phyloP scores from a whole-genome alignment of 2,888 invertebrate genomes.

The Germaria angustata region DNA sequence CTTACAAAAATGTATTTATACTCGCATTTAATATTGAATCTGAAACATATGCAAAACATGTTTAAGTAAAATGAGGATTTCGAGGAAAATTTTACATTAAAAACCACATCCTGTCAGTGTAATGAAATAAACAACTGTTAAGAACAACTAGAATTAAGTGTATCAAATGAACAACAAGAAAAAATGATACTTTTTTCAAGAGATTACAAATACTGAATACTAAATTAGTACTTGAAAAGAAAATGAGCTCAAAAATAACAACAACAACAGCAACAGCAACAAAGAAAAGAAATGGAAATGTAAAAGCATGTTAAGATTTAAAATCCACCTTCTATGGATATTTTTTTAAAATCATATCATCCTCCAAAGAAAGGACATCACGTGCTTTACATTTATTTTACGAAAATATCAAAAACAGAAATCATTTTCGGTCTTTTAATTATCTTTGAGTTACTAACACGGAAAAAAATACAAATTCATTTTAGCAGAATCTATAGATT shows the following conservation, averaged over 20 bases:
- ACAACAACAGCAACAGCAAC: not conserved
- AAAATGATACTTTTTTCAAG: conserved; percentile 14
- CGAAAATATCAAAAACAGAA: conserved; percentile 9
- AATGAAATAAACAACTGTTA: conserved; percentile 18
- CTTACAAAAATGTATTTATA: not conserved
- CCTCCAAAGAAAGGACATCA: conserved; percentile 32
- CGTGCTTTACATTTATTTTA: conserved; percentile 30
- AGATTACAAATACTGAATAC: conserved; percentile 5
- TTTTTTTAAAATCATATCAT: not conserved
- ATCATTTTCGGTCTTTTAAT: conserved; percentile 23
- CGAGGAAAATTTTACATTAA: conserved; percentile 50
- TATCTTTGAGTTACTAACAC: not conserved
- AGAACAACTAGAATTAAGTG: conserved; percentile 21
- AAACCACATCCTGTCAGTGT: conserved; percentile 62
- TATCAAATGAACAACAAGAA: conserved; percentile 47
- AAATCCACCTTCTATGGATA: not conserved
- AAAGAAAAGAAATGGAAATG: not conserved
- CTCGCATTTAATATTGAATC: conserved; percentile 42
- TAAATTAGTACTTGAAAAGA: conserved; percentile 36
- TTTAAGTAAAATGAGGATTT: conserved; percentile 34
- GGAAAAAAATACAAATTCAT: not conserved
- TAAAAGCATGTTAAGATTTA: not conserved
- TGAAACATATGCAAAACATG: conserved; percentile 55
- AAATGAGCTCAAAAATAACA: not conserved
- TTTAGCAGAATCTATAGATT: not conserved